Evolutionary conservation across 1,140 invertebrate species (phyloP).

Genomic region (Zaprionus inermis): DNA sequence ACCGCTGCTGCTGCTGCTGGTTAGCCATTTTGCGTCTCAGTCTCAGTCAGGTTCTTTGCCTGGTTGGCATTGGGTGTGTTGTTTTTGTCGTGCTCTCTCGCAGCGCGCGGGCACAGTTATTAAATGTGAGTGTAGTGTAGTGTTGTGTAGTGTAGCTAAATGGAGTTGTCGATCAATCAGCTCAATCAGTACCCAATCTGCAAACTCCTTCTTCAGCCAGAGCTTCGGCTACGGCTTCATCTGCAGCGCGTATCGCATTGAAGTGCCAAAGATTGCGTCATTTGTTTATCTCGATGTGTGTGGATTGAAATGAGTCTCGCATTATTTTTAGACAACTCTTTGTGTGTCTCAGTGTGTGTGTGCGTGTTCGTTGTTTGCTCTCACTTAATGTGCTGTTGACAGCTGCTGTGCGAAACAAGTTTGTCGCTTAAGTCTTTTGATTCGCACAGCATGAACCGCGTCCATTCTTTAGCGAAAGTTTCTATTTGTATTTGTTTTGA

Average conservation of each 20-base stretch:
- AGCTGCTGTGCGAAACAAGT: conserved; percentile 72
- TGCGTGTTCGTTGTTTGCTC: conserved; percentile 34
- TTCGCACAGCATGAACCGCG: conserved; percentile 44
- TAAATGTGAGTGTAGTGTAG: conserved; percentile 33
- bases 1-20: conserved; percentile 7
- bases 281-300: conserved; percentile 72
- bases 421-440: conserved; percentile 73
- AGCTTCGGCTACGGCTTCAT: conserved; percentile 13
- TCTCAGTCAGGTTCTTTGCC: conserved; percentile 75
- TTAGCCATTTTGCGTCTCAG: conserved; percentile 22
- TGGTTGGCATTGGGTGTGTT: conserved; percentile 68
- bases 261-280: conserved; percentile 74
- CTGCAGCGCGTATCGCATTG: conserved; percentile 29
- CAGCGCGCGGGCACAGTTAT: conserved; percentile 25
- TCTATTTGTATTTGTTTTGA: conserved; percentile 63
- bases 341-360: conserved; percentile 28
- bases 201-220: conserved; percentile 18
- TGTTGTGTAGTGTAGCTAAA: conserved; percentile 43
- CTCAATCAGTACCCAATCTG: conserved; percentile 26
- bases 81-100: conserved; percentile 21
- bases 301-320: conserved; percentile 75
- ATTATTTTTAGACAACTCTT: conserved; percentile 77
- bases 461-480: conserved; percentile 78
- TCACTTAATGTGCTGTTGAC: conserved; percentile 59
- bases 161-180: conserved; percentile 68